phyloP scores from a whole-genome alignment of 2,113 vertebrate genomes.

The Murina feae region DNA sequence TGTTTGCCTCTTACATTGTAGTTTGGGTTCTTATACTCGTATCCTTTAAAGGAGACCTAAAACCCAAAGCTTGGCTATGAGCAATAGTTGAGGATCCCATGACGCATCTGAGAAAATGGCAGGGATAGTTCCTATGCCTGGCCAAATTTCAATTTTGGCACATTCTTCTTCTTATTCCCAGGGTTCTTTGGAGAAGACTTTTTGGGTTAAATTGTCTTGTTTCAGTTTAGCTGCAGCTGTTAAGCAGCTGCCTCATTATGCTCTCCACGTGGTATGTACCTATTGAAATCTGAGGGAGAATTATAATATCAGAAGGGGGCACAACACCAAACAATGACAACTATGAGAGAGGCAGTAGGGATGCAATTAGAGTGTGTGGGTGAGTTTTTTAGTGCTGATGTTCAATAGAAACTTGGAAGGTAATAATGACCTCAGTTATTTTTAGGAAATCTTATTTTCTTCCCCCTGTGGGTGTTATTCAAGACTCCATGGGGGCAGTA shows the following conservation, averaged over 20 bases:
- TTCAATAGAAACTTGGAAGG: conserved; percentile 16
- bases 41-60: neutral
- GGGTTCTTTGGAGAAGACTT: neutral
- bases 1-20: neutral
- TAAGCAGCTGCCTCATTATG: conserved; percentile 32
- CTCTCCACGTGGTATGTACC: conserved; percentile 1
- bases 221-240: conserved; percentile 3
- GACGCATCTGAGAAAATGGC: neutral
- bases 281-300: conserved; percentile 42
- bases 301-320: neutral
- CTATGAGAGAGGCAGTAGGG: neutral
- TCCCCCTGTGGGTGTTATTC: neutral
- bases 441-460: conserved; percentile 42
- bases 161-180: neutral
- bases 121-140: neutral
- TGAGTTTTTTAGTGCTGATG: conserved; percentile 13
- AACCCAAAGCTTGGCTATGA: neutral
- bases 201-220: conserved; percentile 12
- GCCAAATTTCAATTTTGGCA: neutral
- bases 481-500: neutral
- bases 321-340: neutral
- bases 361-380: conserved; percentile 25
- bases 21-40: neutral
- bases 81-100: neutral
- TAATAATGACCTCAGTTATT: conserved; percentile 24